Evolutionary conservation across 23 tunicate genomes (phyloP).

Genomic region (Pegea sp.): DNA sequence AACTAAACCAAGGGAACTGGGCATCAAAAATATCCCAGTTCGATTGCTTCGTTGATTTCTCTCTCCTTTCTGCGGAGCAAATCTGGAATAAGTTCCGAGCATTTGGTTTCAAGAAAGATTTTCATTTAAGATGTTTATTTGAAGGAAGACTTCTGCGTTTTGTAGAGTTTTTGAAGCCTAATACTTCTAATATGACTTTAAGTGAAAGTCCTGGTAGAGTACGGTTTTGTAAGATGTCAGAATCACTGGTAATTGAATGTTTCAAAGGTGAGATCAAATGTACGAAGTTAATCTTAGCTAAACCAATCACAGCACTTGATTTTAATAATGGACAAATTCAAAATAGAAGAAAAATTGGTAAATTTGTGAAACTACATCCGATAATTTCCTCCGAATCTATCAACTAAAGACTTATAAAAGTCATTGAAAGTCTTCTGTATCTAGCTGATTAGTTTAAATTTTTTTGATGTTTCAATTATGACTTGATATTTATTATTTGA

Average conservation of each 20-base stretch:
- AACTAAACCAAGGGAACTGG: slow-evolving; percentile 1
- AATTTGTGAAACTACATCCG: no score
- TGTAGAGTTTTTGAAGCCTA: slow-evolving; percentile 1
- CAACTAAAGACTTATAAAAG: no score
- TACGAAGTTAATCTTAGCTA: slow-evolving; percentile 8
- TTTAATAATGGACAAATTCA: slow-evolving; percentile 36
- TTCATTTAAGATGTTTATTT: slow-evolving; percentile 8
- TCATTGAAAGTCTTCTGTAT: no score
- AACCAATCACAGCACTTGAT: slow-evolving; percentile 15
- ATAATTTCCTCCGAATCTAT: no score
- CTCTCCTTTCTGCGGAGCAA: slow-evolving; percentile 7
- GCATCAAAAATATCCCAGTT: slow-evolving; percentile 29
- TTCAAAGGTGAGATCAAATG: slow-evolving; percentile 14
- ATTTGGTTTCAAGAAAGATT: slow-evolving; percentile 19
- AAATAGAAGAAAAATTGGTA: slow-evolving; percentile 10
- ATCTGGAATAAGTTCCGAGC: slow-evolving; percentile 31
- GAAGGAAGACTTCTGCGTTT: slow-evolving; percentile 11
- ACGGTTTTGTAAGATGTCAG: slow-evolving; percentile 8
- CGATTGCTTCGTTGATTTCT: slow-evolving; percentile 14
- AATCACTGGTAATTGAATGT: slow-evolving; percentile 16
- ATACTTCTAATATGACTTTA: no score
- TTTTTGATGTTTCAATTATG: no score
- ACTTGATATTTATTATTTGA: no score
- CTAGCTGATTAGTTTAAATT: no score
- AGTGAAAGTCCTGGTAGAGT: slow-evolving; percentile 28